Evolutionary conservation across 1,140 invertebrate genomes (phyloP), one percentile per base, ranked within the genome.

Genomic region (Cyphomyrmex costatus): DNA sequence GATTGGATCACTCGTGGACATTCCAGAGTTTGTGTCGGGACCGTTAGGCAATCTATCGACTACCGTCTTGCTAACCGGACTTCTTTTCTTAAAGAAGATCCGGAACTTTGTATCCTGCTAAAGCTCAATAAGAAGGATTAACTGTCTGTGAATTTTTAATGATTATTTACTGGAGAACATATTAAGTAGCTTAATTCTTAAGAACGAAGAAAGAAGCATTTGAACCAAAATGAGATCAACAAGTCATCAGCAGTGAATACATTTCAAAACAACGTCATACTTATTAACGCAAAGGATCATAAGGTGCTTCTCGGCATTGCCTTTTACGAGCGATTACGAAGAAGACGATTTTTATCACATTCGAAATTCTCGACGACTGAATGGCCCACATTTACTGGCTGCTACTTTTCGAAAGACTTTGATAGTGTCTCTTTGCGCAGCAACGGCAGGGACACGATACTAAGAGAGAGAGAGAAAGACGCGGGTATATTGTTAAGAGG

Each of bases 351-450:
- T 33, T 14, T 36, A 85, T 2, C 51, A 36, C 21, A 83, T 46
- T 21, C 3, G 24, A 60, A 53, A 24, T 7, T 56, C 12, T 60
- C 61, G 51, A 61, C 79, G 61, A 60, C 76, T 92, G 92, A 88
- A 94, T 94, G 93, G 92, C 93, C 88, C 90, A 91, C 19, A 85
- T 93, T 78, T 94, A 93, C 27, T 93, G 93, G 92, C 85, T 94
- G 24, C 61, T 94, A 53, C 89, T 94, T 24, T 94, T 94, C 27
- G 93, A 93, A 73, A 93, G 89, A 92, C 89, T 63, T 83, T 89
- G 56, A 85, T 68, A 79, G 70, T 58, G 53, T 85, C 85, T 60
- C 56, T 58, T 82, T 30, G 5, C 21, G 12, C 2, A 36, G 10
- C 16, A 58, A 74, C 53, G 36, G 42, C 42, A 53, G n/a, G 21